These are phyloP conservation scores for Sesamia nonagrioides DNA, from an alignment of 1,140 invertebrate species.

Conservation along the genomic window DNA sequence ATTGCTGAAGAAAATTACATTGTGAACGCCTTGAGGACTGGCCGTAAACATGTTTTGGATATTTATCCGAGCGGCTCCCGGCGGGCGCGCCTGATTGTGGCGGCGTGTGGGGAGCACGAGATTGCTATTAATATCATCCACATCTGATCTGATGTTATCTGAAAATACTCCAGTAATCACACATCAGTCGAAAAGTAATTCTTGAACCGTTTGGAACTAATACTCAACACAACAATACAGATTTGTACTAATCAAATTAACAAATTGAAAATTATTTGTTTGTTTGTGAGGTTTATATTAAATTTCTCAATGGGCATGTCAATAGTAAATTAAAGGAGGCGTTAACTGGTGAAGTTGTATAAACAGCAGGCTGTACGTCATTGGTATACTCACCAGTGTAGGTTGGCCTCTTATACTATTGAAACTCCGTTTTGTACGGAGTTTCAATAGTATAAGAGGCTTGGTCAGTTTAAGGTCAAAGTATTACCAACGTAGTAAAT, in stretches of 20 bases:
- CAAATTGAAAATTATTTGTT: not conserved
- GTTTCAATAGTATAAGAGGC: no score
- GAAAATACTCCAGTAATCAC: not conserved
- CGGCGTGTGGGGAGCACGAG: not conserved
- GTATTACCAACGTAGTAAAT: no score
- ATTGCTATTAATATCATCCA: constrained; percentile 27
- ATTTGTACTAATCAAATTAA: not conserved
- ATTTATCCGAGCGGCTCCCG: constrained; percentile 52
- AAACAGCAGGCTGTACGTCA: no score
- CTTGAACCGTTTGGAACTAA: not conserved
- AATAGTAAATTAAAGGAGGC: no score
- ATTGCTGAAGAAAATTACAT: constrained; percentile 63
- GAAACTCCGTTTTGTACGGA: no score
- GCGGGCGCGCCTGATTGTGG: constrained; percentile 27
- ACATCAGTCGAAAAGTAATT: not conserved
- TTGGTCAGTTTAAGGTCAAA: no score
- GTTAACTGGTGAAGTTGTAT: no score
- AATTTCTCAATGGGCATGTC: no score
- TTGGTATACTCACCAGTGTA: no score
- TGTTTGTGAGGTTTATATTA: no score
- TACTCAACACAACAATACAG: not conserved
- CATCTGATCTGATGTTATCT: constrained; percentile 3
- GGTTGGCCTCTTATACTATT: no score
- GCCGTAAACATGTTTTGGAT: constrained; percentile 67
- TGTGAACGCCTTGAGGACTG: constrained; percentile 54